Base-by-base conservation (phyloP, 2,888 invertebrate genomes). In the Exocentrus adspersus region DNA sequence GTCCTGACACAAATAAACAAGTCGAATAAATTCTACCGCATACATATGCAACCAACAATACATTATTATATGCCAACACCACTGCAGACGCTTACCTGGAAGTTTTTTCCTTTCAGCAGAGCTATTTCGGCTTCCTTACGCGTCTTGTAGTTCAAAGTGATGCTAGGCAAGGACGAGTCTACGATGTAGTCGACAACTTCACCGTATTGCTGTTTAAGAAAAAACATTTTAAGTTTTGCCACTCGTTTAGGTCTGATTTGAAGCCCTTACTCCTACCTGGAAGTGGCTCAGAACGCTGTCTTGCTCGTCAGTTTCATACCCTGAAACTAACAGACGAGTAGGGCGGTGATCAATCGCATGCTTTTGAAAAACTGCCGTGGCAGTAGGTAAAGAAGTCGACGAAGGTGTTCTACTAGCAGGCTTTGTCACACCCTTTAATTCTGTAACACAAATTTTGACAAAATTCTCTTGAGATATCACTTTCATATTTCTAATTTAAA, bases 291-390 rank as follows among this genome's bases (percentile, higher is more conserved):
- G 81, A 37, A 97, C 87, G 32, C 91, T 89, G 21, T 92, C 91
- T 69, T 93, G 88, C 73, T 95, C 95, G 67, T 94, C 93, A 9
- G 88, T 86, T 75, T 92, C 91, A 83, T 95, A 96, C 12, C 96
- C 96, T 3, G 93, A 92, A 51, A 97, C 90, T 64, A 94, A 87
- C 61, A 97, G 85, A 64, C 93, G 90, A 1, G 93, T 91, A 1
- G 97, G 95, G 60, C 97, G 85, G 72, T 95, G 92, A 84, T 97
- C 97, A 9, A 92, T 87, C 58, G 89, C 87, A 64, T 86, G 86
- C 50, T 85, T 84, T 69, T 83, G 86, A 68, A 82, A 80, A 58
- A 68, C 65, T 5, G 68, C 56, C 4, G 42, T 43, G 7, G 52
- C 24, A 41, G 61, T 50, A 3, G 12, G 14, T n/a, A 68, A 37